Evolutionary conservation across 2,113 vertebrate species (phyloP), one percentile per base, ranked within the genome.

Genomic region (Carlito syrichta): DNA sequence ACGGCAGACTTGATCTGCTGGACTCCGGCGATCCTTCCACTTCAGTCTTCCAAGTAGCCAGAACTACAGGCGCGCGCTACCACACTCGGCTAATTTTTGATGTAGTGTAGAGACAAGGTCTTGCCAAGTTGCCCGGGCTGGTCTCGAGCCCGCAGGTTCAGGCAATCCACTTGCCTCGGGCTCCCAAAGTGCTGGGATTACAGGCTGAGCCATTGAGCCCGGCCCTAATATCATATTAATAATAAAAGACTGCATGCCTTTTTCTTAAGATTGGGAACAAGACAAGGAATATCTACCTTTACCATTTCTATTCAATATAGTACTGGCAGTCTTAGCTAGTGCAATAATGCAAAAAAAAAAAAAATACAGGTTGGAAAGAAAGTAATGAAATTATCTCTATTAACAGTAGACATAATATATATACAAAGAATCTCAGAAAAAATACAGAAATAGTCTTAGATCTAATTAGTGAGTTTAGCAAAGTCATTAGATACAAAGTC

Each of bases 401-500:
- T 85, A 25, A 91, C 10, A 95, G 35, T 40, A 35, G 30, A 91
- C 8, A 62, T 35, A n/a, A 43, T n/a, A 79, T 71, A 52, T 43
- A 86, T 22, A 22, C n/a, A 91, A 95, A 60, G 81, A 86, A 91
- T 71, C 27, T 58, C 62, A 62, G 82, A 91, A 30, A 86, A 86
- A 60, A 48, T 90, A n/a, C 35, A 60, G 79, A 68, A 58, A 91
- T 79, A 86, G 11, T 91, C n/a, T 79, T 50, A 78, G 79, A 95
- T 56, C 58, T 76, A 93, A 69, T 68, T 45, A 83, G 32, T 90
- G 50, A 95, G 60, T 69, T 95, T 95, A 85, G 35, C 50, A 78
- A 94, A 89, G 40, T 63, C 30, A 76, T 84, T 35, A 84, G 30
- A 22, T 89, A 66, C n/a, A 54, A 76, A 45, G 22, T 76, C 45